Percentiles rank a stretch among this genome's conserved stretches.
These are phyloP conservation scores for Cyprinodon variegatus DNA, from an alignment of 2,113 vertebrate genomes.

Conservation along the genomic window DNA sequence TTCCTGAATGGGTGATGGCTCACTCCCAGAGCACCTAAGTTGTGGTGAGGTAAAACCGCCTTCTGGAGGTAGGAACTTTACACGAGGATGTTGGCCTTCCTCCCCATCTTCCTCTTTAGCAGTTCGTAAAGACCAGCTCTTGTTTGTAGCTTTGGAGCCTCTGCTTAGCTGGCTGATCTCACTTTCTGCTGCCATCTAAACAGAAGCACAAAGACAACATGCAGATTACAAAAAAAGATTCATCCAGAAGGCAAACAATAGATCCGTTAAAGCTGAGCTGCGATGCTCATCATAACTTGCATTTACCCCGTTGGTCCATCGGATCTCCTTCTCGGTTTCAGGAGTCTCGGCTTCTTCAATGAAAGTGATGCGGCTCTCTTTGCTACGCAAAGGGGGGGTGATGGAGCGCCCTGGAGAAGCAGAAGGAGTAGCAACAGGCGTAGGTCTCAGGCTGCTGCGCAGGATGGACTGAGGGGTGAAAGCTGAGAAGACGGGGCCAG, in stretches of 20 bases:
- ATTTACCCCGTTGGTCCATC: conserved; percentile 84
- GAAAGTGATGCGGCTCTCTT: conserved; percentile 90
- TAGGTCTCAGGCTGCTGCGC: conserved; percentile 88
- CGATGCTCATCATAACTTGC: background rate
- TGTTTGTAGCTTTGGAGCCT: conserved; percentile 49
- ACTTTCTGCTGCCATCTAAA: conserved; percentile 72
- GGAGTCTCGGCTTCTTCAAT: conserved; percentile 78
- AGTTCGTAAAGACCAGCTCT: conserved; percentile 62
- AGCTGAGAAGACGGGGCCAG: conserved; percentile 83
- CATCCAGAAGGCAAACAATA: background rate
- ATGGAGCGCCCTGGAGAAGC: conserved; percentile 87
- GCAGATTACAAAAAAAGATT: no score
- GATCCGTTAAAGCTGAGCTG: background rate
- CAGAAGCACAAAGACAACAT: conserved; percentile 4
- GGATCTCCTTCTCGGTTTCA: conserved; percentile 56
- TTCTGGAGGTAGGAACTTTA: conserved; percentile 53
- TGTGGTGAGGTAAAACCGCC: conserved; percentile 35
- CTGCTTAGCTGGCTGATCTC: conserved; percentile 67
- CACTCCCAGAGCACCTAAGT: conserved; percentile 40
- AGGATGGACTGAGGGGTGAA: conserved; percentile 94
- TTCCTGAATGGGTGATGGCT: conserved; percentile 39
- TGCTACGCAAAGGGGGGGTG: conserved; percentile 85
- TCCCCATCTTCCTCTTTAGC: conserved; percentile 51
- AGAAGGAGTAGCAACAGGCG: conserved; percentile 88
- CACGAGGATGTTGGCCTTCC: conserved; percentile 34